Base-by-base conservation (phyloP, 2,888 invertebrate species). In the Andrena fulva region DNA sequence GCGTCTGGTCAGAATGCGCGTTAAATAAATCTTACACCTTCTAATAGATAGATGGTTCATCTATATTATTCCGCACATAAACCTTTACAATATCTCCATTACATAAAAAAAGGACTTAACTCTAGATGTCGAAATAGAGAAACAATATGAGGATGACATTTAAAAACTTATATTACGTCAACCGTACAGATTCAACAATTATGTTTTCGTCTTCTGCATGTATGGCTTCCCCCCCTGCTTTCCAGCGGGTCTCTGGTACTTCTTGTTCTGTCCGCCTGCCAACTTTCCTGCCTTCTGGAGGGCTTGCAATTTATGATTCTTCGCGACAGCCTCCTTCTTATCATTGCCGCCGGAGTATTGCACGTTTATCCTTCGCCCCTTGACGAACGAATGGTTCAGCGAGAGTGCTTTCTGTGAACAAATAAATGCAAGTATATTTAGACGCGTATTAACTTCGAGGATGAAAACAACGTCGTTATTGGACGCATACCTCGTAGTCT, bases 401-500 rank as follows among this genome's bases (percentile, higher is more conserved):
- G 94, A 92, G 2, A 95, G 85, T 64, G 91, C 94, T 94, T 94
- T 95, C 95, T 95, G 91, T 70, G 92, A 93, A 70, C 10, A 72
- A 68, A 59, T 12, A 77, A 70, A 2, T 27, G 69, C 20, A 74
- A 24, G 64, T 4, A 12, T 24, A 24, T 16, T 27, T 35, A 20
- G 54, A 54, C 66, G 27, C 7, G 1, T 8, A 2, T 33, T 50
- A 63, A 50, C 31, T 29, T 4, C 16, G 27, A 60, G 12, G 8
- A n/a, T 16, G n/a, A 10, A 16, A 31, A 72, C 48, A 77, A 50
- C 52, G 12, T 35, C 24, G 29, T 12, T 50, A 27, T 56, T 27
- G 24, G 75, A 59, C 12, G 29, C 0, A n/a, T 82, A 95, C 95
- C 94, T 95, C 93, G 86, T 94, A 95, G 74, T 94, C 91, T 62